Evolutionary conservation across 1,140 invertebrate species (phyloP).

Genomic region (Zeugodacus cucurbitae): DNA sequence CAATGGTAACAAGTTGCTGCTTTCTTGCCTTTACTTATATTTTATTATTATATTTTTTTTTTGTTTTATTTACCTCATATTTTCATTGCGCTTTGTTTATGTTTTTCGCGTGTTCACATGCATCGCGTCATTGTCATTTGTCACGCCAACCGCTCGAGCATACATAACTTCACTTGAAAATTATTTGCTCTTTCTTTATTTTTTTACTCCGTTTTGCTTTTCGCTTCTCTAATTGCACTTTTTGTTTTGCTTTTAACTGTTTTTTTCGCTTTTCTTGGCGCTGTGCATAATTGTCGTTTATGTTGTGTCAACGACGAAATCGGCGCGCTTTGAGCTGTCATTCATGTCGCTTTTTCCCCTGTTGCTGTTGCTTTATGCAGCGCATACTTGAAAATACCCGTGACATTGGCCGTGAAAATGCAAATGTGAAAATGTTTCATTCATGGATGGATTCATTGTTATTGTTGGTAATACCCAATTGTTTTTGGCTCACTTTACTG

Average conservation of each 20-base stretch:
- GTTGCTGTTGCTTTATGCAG: neutral
- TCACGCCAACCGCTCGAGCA: neutral
- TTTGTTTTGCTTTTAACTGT: neutral
- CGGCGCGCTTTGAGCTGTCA: neutral
- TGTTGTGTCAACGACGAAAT: neutral
- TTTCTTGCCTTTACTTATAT: neutral
- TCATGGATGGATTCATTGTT: no score
- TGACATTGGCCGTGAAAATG: slow-evolving; percentile 26
- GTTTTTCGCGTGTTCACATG: neutral
- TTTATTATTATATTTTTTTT: neutral
- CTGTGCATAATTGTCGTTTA: neutral
- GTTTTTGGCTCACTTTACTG: no score
- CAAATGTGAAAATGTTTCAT: neutral
- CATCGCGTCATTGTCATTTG: neutral
- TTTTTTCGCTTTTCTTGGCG: neutral
- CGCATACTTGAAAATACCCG: neutral
- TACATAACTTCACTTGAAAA: neutral
- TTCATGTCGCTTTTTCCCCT: neutral
- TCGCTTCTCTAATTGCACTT: neutral
- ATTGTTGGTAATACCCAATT: no score
- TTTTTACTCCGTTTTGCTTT: neutral
- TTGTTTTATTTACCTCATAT: neutral
- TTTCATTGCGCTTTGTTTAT: neutral
- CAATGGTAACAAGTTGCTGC: neutral
- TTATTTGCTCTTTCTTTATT: neutral